These are phyloP conservation scores for Callimorpha dominula DNA, from an alignment of 2,888 invertebrate species.

Conservation along the genomic window DNA sequence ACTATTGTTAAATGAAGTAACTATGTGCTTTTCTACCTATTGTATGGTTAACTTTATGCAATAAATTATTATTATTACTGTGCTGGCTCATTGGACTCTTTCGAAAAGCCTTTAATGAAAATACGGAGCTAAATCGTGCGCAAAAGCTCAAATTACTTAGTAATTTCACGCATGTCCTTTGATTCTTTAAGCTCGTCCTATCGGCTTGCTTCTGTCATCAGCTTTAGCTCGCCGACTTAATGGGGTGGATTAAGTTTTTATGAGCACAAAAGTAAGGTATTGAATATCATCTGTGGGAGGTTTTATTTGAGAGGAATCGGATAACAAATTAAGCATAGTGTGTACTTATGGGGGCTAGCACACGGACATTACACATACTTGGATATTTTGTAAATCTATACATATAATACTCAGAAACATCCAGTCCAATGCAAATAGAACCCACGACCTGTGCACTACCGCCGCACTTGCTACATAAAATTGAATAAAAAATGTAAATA, in stretches of 20 bases:
- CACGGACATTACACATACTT: no score
- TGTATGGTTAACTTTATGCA: no score
- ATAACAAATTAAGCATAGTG: no score
- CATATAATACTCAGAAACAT: no score
- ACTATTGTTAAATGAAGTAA: no score
- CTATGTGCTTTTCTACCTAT: no score
- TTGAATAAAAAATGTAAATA: no score
- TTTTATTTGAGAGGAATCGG: neutral
- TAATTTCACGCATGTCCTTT: slow-evolving; percentile 19
- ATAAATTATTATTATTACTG: no score
- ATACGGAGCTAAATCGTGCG: slow-evolving; percentile 1
- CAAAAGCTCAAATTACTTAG: slow-evolving; percentile 12
- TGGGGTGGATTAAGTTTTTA: slow-evolving; percentile 40
- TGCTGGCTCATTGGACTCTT: neutral
- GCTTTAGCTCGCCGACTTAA: slow-evolving; percentile 26
- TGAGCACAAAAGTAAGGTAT: slow-evolving; percentile 11
- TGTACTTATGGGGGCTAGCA: no score
- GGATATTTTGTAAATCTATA: no score
- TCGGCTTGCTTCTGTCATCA: slow-evolving; percentile 43
- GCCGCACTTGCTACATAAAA: neutral
- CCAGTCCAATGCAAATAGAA: neutral
- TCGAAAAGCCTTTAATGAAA: neutral
- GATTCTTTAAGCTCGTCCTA: slow-evolving; percentile 13
- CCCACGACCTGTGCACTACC: neutral
- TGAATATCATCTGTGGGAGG: slow-evolving; percentile 15